A percentile compares a stretch with the other conserved stretches of the same genome.
phyloP scores from a whole-genome alignment of 2,888 invertebrate genomes.

The Eupithecia abbreviata region DNA sequence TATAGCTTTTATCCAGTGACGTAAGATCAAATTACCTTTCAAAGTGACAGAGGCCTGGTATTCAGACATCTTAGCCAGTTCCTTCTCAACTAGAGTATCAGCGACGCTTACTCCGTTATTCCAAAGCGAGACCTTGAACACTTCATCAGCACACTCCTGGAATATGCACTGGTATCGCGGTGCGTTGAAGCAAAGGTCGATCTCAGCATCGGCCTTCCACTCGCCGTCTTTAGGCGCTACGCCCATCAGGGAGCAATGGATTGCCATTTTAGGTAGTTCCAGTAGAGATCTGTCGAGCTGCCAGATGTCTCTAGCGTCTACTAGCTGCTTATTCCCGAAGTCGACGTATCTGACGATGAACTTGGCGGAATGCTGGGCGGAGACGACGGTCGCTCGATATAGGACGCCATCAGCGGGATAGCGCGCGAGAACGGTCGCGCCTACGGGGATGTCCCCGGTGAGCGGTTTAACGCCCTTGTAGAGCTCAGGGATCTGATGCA shows the following conservation, averaged over 20 bases:
- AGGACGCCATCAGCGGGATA: slow-evolving; percentile 88
- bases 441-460: slow-evolving; percentile 77
- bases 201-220: slow-evolving; percentile 83
- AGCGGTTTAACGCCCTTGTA: slow-evolving; percentile 83
- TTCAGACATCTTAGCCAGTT: slow-evolving; percentile 72
- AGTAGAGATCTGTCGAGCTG: slow-evolving; percentile 87
- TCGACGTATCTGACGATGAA: slow-evolving; percentile 89
- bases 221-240: slow-evolving; percentile 83
- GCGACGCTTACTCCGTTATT: slow-evolving; percentile 77
- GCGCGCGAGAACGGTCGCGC: slow-evolving; percentile 87
- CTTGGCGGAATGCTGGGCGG: slow-evolving; percentile 83
- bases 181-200: slow-evolving; percentile 85
- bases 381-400: slow-evolving; percentile 87
- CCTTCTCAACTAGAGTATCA: slow-evolving; percentile 76
- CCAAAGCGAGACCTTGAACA: slow-evolving; percentile 78
- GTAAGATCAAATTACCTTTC: slow-evolving; percentile 63
- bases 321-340: slow-evolving; percentile 88
- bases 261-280: slow-evolving; percentile 87
- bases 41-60: slow-evolving; percentile 70
- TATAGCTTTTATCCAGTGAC: background rate
- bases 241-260: slow-evolving; percentile 86
- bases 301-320: slow-evolving; percentile 87
- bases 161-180: slow-evolving; percentile 85
- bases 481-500: slow-evolving; percentile 87
- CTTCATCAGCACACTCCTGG: slow-evolving; percentile 74